Evolutionary conservation across 1,140 invertebrate species (phyloP).

Genomic region (Drosophila neocordata): DNA sequence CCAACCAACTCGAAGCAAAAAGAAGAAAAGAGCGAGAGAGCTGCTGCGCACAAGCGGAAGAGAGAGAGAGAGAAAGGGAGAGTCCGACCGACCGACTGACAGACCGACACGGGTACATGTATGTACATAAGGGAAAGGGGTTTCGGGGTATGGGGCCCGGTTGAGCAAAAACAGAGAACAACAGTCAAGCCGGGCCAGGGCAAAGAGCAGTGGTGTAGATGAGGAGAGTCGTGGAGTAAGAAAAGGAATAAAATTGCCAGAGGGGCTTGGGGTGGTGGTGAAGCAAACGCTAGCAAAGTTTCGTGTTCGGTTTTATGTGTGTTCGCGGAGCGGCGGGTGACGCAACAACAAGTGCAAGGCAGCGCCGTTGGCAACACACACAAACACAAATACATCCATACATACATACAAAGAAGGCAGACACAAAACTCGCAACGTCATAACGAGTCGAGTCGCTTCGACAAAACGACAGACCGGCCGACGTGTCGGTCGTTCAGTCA

Average conservation of each 20-base stretch:
- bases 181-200: slow-evolving; percentile 2
- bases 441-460: slow-evolving; percentile 52
- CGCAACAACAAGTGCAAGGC: slow-evolving; percentile 77
- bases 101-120: background rate
- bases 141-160: slow-evolving; percentile 9
- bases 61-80: slow-evolving; percentile 13
- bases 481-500: background rate
- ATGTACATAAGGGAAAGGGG: slow-evolving; percentile 5
- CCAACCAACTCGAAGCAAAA: slow-evolving; percentile 22
- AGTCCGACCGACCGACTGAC: slow-evolving; percentile 18
- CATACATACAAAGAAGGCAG: slow-evolving; percentile 32
- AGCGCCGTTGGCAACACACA: slow-evolving; percentile 74
- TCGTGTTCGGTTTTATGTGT: slow-evolving; percentile 28
- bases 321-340: slow-evolving; percentile 65
- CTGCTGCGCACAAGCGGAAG: slow-evolving; percentile 36
- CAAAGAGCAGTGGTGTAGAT: slow-evolving; percentile 1
- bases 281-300: slow-evolving; percentile 44
- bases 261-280: background rate
- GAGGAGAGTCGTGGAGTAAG: background rate
- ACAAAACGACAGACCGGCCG: slow-evolving; percentile 27
- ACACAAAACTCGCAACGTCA: slow-evolving; percentile 78
- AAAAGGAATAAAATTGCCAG: background rate
- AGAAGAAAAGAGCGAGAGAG: slow-evolving; percentile 17
- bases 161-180: slow-evolving; percentile 46
- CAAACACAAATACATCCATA: slow-evolving; percentile 33